Conservation (phyloP, 2,888 invertebrate species). For the Lycia hirtaria region DNA sequence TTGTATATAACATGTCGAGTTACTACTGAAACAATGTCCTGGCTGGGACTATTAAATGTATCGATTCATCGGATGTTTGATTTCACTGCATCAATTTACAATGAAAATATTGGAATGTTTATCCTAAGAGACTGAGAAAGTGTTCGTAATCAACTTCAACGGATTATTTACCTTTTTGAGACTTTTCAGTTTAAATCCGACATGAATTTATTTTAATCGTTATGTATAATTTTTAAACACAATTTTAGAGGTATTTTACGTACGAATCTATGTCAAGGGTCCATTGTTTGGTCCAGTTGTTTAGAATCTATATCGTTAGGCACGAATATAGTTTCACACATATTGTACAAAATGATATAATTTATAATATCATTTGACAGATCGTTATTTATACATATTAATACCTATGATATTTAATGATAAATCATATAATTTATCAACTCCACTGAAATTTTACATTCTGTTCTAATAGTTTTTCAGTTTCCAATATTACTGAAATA, state of each 20-base stretch:
- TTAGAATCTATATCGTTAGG: constrained; percentile 18
- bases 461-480: neutral
- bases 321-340: constrained; percentile 7
- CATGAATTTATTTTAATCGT: constrained; percentile 6
- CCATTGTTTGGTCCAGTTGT: constrained; percentile 36
- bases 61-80: constrained; percentile 8
- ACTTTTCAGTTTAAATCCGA: constrained; percentile 36
- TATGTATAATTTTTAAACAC: constrained; percentile 14
- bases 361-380: neutral
- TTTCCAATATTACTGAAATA: neutral
- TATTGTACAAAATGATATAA: constrained; percentile 2
- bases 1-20: constrained; percentile 39
- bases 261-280: constrained; percentile 28
- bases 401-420: neutral
- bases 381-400: neutral
- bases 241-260: constrained; percentile 12
- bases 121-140: constrained; percentile 83
- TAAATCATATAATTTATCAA: neutral
- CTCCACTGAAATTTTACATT: neutral
- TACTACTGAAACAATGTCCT: constrained; percentile 13
- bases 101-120: constrained; percentile 68
- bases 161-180: constrained; percentile 47
- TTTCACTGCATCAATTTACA: constrained; percentile 34
- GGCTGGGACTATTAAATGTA: constrained; percentile 6
- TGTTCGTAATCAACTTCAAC: constrained; percentile 76